Conservation (phyloP, 2,888 invertebrate genomes). For the Ferrisia virgata region DNA sequence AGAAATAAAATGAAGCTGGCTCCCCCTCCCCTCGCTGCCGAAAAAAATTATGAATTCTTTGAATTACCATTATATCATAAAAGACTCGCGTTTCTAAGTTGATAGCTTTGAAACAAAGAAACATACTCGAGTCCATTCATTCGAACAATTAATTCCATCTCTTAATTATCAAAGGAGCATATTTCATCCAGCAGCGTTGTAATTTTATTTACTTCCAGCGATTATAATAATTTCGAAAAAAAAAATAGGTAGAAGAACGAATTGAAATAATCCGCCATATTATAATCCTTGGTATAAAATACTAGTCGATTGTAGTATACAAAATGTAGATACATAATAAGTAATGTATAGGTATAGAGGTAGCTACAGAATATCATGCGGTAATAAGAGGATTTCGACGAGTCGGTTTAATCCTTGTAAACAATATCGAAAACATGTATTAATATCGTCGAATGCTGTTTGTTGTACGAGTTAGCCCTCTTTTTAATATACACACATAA, state of each 20-base stretch:
- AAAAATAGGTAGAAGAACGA: background rate
- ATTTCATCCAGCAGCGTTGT: no score
- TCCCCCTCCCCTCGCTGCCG: no score
- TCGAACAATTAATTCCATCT: no score
- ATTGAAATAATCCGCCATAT: background rate
- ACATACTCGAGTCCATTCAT: no score
- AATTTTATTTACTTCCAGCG: no score
- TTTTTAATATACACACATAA: background rate
- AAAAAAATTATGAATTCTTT: no score
- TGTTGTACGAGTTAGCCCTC: background rate
- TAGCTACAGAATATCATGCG: background rate
- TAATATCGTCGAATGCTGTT: background rate
- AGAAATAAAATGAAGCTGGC: no score
- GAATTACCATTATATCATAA: no score
- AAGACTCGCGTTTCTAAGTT: no score
- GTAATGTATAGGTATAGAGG: no score
- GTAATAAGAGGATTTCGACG: conserved; percentile 4
- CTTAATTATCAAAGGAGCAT: no score
- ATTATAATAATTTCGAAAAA: background rate
- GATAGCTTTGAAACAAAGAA: no score
- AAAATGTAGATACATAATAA: background rate
- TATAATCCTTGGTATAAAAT: background rate
- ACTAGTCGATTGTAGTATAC: background rate
- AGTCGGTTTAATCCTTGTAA: conserved; percentile 1
- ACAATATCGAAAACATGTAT: background rate